phyloP scores from a whole-genome alignment of 2,113 vertebrate species.

The Antechinus stuartii region DNA sequence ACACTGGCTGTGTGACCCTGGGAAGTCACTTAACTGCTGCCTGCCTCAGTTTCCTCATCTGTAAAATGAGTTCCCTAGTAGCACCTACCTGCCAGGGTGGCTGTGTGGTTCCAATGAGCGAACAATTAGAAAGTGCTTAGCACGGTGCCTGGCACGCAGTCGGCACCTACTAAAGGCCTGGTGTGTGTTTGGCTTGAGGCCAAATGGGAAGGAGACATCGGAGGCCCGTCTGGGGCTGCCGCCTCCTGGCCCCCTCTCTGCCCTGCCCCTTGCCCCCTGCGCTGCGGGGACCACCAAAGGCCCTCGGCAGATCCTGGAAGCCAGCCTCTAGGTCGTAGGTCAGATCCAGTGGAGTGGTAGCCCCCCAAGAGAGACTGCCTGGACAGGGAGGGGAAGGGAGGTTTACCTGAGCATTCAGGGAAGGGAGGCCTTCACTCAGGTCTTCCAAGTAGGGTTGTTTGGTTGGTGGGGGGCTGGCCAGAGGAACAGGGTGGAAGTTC shows the following conservation, averaged over 20 bases:
- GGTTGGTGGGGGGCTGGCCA: constrained; percentile 76
- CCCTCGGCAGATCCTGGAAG: neutral
- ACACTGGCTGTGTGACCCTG: neutral
- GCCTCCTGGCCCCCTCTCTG: neutral
- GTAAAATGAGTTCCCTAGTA: neutral
- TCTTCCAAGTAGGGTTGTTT: constrained; percentile 73
- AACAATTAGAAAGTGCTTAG: neutral
- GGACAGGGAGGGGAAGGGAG: neutral
- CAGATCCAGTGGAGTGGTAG: neutral
- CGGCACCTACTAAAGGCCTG: neutral
- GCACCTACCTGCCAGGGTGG: neutral
- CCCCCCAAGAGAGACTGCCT: neutral
- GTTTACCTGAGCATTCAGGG: constrained; percentile 15
- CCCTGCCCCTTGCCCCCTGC: neutral
- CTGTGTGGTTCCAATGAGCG: neutral
- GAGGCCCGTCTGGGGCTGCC: neutral
- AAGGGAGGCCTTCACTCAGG: constrained; percentile 68
- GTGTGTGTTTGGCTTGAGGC: neutral
- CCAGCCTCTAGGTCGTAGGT: too few relatives aligned
- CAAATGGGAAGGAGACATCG: constrained; percentile 30
- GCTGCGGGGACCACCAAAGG: neutral
- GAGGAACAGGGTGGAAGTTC: constrained; percentile 63
- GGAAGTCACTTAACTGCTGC: neutral
- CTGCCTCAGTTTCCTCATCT: constrained; percentile 6
- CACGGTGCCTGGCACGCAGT: neutral